phyloP scores from a whole-genome alignment of 2,797 vertebrate species.

The Falco columbarius region DNA sequence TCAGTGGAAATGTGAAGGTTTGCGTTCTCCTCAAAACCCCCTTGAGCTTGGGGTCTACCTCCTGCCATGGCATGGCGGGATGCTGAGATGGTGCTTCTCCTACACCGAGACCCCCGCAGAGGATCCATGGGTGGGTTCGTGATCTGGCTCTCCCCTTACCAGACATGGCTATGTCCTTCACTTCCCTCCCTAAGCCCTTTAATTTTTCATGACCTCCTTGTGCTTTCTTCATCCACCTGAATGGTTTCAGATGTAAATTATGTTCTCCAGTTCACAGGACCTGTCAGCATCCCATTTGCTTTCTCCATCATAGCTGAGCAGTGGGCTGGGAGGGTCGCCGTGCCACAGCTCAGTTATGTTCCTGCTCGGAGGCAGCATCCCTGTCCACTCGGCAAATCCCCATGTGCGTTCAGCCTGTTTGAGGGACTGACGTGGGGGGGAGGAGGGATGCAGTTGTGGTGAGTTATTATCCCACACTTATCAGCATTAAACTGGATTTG shows the following conservation, averaged over 20 bases:
- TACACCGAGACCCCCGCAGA: background rate
- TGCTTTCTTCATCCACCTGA: background rate
- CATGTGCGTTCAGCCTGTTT: background rate
- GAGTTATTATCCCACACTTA: slow-evolving; percentile 72
- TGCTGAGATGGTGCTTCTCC: background rate
- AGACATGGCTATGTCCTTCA: background rate
- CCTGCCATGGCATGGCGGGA: background rate
- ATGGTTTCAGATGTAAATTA: background rate
- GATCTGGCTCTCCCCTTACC: background rate
- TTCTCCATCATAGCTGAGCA: background rate
- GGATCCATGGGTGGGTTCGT: background rate
- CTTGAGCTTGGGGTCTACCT: background rate
- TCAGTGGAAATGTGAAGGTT: background rate
- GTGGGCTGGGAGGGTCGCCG: background rate
- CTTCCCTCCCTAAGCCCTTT: background rate
- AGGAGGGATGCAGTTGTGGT: background rate
- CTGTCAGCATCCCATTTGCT: background rate
- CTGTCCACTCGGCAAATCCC: background rate
- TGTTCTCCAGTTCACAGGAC: slow-evolving; percentile 17
- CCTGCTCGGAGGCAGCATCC: background rate
- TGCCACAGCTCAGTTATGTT: slow-evolving; percentile 12
- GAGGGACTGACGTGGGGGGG: background rate
- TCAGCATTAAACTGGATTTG: slow-evolving; percentile 71
- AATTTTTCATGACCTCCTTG: slow-evolving; percentile 7
- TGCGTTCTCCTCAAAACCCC: background rate